Evolutionary conservation across 1,140 invertebrate genomes (phyloP).

Genomic region (Trichoplusia ni): DNA sequence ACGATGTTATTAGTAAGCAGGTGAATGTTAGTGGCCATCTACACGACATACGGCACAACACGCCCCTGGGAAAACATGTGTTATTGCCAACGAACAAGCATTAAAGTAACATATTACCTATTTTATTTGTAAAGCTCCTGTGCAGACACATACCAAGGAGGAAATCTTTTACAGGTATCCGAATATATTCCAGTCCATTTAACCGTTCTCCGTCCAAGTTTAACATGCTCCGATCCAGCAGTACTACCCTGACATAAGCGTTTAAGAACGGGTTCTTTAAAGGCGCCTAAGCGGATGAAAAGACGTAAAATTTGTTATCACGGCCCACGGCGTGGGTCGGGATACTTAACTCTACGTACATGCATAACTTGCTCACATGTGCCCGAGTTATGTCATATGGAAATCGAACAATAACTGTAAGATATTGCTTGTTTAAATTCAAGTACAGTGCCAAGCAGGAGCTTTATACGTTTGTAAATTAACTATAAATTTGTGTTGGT

Average conservation of each 20-base stretch:
- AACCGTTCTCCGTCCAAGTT: neutral
- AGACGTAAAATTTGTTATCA: slow-evolving; percentile 7
- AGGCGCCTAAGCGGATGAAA: slow-evolving; percentile 6
- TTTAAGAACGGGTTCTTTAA: slow-evolving; percentile 1
- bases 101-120: neutral
- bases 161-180: slow-evolving; percentile 2
- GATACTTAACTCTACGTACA: neutral
- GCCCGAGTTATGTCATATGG: neutral
- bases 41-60: neutral
- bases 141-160: neutral
- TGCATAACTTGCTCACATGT: neutral
- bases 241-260: neutral
- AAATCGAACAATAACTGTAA: neutral
- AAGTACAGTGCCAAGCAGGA: slow-evolving; percentile 3
- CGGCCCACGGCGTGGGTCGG: neutral
- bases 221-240: neutral
- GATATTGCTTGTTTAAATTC: slow-evolving; percentile 11
- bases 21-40: too few species aligned
- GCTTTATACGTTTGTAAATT: slow-evolving; percentile 20
- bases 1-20: slow-evolving; percentile 14
- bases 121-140: neutral
- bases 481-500: slow-evolving; percentile 20
- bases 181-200: slow-evolving; percentile 10
- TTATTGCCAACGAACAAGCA: neutral
- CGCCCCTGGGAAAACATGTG: neutral